Conservation (phyloP, 2,888 invertebrate genomes). For the Dioctria linearis region DNA sequence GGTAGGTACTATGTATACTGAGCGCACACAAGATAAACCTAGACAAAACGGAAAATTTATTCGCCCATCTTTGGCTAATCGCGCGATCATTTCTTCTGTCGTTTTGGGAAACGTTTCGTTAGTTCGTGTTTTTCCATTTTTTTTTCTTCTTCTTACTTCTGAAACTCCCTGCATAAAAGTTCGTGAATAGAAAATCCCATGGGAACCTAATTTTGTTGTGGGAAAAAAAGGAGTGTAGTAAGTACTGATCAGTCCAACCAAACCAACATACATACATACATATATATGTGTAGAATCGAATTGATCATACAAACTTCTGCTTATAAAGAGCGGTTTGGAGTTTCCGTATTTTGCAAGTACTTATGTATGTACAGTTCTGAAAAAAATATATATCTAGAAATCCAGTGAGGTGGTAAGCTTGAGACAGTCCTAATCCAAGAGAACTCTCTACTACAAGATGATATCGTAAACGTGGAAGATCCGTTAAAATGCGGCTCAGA, state of each 20-base stretch:
- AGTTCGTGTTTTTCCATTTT: conserved; percentile 20
- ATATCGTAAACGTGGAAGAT: conserved; percentile 53
- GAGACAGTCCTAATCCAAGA: neutral
- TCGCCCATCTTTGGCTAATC: conserved; percentile 52
- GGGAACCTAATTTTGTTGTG: conserved; percentile 51
- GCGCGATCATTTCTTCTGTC: conserved; percentile 52
- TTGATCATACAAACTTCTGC: too few relatives aligned
- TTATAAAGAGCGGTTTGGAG: too few relatives aligned
- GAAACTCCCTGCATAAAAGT: conserved; percentile 44
- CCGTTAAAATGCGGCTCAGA: conserved; percentile 39
- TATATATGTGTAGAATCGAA: too few relatives aligned
- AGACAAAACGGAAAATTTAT: conserved; percentile 52
- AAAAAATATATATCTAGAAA: neutral
- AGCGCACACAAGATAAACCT: conserved; percentile 35
- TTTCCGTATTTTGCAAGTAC: too few relatives aligned
- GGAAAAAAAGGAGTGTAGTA: conserved; percentile 36
- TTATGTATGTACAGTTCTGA: neutral
- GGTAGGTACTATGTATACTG: neutral
- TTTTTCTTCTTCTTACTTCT: conserved; percentile 29
- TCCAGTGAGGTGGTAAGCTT: conserved; percentile 8
- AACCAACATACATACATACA: too few relatives aligned
- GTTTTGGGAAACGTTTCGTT: conserved; percentile 44
- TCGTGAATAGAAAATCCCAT: conserved; percentile 49
- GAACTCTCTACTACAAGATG: conserved; percentile 27
- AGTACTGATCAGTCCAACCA: neutral